Evolutionary conservation across 2,113 vertebrate species (phyloP).

Genomic region (Dicentrarchus labrax): DNA sequence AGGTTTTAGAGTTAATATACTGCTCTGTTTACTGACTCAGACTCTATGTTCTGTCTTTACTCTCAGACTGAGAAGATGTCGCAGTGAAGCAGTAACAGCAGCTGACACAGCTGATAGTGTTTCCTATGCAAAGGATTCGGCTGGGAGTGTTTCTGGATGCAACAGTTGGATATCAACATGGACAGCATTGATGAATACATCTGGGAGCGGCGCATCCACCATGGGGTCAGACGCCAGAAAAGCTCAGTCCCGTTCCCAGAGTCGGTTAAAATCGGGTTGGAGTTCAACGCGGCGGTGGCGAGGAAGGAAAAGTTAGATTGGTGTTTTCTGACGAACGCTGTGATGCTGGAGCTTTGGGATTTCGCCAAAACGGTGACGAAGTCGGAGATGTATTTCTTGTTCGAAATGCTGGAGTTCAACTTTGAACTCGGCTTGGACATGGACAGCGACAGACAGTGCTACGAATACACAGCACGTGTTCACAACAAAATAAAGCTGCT

Average conservation of each 20-base stretch:
- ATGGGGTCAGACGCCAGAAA: conserved; percentile 11
- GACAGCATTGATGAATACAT: conserved; percentile 29
- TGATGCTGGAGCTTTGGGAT: conserved; percentile 50
- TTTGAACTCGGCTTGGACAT: conserved; percentile 8
- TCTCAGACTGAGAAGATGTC: background rate
- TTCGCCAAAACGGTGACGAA: conserved; percentile 35
- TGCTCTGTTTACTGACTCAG: background rate
- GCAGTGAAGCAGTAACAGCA: background rate
- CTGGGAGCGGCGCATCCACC: conserved; percentile 53
- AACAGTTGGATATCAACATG: conserved; percentile 1
- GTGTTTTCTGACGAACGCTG: conserved; percentile 36
- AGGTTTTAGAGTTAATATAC: background rate
- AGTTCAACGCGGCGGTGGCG: conserved; percentile 51
- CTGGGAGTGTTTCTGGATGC: background rate
- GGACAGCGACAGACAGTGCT: background rate
- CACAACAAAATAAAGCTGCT: background rate
- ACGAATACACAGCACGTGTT: background rate
- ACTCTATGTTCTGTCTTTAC: background rate
- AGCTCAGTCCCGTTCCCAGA: conserved; percentile 19
- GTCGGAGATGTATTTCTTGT: conserved; percentile 38
- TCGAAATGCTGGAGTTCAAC: conserved; percentile 58
- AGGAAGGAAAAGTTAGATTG: conserved; percentile 38
- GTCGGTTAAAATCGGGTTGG: conserved; percentile 15
- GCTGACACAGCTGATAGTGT: background rate
- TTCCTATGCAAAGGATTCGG: background rate